Percentiles rank a stretch among this genome's conserved stretches.
phyloP scores from a whole-genome alignment of 2,113 vertebrate genomes.

The Lepus americanus region DNA sequence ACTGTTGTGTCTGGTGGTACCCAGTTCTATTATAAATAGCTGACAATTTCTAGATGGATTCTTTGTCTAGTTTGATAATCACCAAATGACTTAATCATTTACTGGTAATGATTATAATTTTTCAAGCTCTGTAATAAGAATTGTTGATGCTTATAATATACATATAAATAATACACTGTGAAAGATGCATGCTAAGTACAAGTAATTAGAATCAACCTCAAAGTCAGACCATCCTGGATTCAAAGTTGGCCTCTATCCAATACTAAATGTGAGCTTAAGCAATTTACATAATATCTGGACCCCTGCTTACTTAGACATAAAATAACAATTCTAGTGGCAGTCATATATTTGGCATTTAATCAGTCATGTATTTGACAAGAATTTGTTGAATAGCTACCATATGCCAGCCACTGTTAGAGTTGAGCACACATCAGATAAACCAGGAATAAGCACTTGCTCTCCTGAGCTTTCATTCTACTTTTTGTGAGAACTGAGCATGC shows the following conservation, averaged over 20 bases:
- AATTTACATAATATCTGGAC: neutral
- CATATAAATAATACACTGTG: neutral
- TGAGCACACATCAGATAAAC: neutral
- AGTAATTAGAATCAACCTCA: neutral
- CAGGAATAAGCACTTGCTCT: neutral
- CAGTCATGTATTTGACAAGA: neutral
- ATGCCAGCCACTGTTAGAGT: neutral
- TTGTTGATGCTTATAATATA: neutral
- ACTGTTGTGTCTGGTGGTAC: neutral
- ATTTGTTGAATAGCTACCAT: neutral
- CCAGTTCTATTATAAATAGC: neutral
- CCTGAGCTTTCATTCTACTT: neutral
- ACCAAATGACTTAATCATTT: neutral
- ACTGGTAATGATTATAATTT: neutral
- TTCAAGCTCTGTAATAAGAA: neutral
- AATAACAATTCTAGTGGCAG: neutral
- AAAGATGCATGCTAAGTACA: neutral
- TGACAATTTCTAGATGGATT: neutral
- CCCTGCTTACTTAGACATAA: neutral
- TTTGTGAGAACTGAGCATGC: neutral
- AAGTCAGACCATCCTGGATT: neutral
- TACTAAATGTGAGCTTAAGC: neutral
- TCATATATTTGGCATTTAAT: too few relatives aligned
- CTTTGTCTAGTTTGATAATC: neutral
- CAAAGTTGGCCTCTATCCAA: conserved; percentile 4